Conservation (phyloP, 2,797 vertebrate species). For the Myiotriccus ornatus region DNA sequence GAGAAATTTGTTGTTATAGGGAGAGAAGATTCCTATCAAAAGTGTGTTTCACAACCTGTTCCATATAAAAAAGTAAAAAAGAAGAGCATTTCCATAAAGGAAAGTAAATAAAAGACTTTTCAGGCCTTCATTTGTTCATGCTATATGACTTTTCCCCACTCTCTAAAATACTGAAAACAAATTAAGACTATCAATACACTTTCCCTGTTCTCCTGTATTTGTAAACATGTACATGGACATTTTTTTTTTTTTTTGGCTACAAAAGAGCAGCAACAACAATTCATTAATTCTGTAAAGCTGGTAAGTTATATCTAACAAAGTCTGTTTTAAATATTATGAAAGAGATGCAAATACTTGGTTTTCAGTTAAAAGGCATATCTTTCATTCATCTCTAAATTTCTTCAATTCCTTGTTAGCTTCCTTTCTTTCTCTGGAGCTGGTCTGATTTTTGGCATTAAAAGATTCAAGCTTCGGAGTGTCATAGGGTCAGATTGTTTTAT, state of each 20-base stretch:
- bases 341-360: background rate
- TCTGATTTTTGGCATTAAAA: background rate
- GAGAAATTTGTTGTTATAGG: background rate
- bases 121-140: background rate
- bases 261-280: background rate
- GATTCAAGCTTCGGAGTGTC: background rate
- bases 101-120: background rate
- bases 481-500: background rate
- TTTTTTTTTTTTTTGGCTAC: background rate
- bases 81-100: background rate
- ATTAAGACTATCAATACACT: background rate
- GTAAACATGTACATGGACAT: background rate
- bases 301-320: background rate
- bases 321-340: background rate
- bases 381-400: background rate
- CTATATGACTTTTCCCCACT: accelerated
- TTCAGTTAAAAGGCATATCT: background rate
- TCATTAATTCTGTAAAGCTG: background rate
- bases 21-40: background rate
- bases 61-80: background rate
- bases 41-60: background rate
- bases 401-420: background rate
- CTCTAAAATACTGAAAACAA: background rate
- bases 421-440: background rate
- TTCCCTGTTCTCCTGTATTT: background rate